Base-by-base conservation (phyloP, 2,888 invertebrate species). In the Drosophila cracens region DNA sequence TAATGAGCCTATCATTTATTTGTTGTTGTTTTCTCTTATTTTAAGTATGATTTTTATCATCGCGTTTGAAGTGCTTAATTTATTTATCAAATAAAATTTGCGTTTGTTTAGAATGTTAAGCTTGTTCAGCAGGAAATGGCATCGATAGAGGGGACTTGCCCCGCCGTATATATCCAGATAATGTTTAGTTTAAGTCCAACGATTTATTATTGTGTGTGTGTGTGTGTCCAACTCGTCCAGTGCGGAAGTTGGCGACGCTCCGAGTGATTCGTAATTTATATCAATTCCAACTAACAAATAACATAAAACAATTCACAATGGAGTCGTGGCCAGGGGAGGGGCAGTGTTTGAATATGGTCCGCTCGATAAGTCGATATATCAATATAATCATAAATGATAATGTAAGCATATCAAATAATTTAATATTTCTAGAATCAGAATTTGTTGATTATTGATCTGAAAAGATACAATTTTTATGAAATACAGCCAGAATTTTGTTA, bases 181-280 rank as follows among this genome's bases (percentile, higher is more conserved):
- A 27, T 67, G 48, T 48, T 66, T 66, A 48, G 34, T 43, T 67
- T 11, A 33, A 66, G 43, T 74, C 43, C 49, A 67, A 38, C 40
- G 43, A 54, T 73, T 61, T 53, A 40, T 56, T 52, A 48, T 49
- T 27, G 43, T 57, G 51, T 36, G 43, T 27, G 43, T 57, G 43
- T 27, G 40, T 57, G 51, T 36, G 51, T 27, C 25, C 56, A 51
- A 67, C 48, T 36, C 48, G 59, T 40, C 25, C 52, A 53, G 27
- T 60, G 75, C 69, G 68, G 68, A 74, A 63, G 51, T 51, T 48
- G 21, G 64, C 64, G 49, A 29, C 38, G 67, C 60, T 49, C 10
- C 38, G 27, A 51, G 60, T 40, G 60, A 36, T 66, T 38, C 36
- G 67, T 59, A 74, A 74, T 74, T 62, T 67, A 74, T 74, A 62